Conservation (phyloP, 2,797 vertebrate species). For the Pseudochirops cupreus region DNA sequence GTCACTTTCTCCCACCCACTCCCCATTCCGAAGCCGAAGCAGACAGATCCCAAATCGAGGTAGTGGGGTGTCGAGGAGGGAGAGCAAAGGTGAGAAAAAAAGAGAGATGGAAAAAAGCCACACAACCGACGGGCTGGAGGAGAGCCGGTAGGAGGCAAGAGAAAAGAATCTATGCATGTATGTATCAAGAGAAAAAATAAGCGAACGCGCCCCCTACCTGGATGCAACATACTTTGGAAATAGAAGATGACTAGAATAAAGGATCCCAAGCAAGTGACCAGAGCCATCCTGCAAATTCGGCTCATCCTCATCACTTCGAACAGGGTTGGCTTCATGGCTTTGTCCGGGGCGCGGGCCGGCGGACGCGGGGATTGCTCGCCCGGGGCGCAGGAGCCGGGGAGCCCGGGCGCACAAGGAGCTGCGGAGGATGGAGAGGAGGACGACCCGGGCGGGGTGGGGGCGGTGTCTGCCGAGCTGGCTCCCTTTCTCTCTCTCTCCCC, state of each 20-base stretch:
- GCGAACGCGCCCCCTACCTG: conserved; percentile 93
- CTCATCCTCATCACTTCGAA: conserved; percentile 98
- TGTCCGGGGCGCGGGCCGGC: conserved; percentile 70
- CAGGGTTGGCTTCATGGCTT: conserved; percentile 95
- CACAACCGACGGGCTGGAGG: conserved; percentile 49
- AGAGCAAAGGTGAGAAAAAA: conserved; percentile 64
- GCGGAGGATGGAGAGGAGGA: conserved; percentile 43
- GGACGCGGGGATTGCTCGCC: conserved; percentile 69
- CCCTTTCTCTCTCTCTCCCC: not conserved
- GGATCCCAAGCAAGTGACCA: conserved; percentile 98
- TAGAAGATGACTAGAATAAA: conserved; percentile 99
- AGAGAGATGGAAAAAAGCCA: conserved; percentile 39
- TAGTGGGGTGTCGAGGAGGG: conserved; percentile 49
- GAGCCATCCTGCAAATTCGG: conserved; percentile 96
- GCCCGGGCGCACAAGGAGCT: conserved; percentile 50
- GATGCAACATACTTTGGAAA: conserved; percentile 99
- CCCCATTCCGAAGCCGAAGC: conserved; percentile 4
- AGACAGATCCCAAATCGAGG: not conserved
- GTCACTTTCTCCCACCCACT: conserved; percentile 7
- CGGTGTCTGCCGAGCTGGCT: conserved; percentile 3
- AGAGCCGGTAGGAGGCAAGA: conserved; percentile 53
- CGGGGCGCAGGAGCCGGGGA: conserved; percentile 65
- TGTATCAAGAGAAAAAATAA: conserved; percentile 66
- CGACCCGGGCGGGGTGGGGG: not conserved
- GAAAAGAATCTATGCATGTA: conserved; percentile 66